phyloP scores from a whole-genome alignment of 2,888 invertebrate species.

The Eumerus sabulonum region DNA sequence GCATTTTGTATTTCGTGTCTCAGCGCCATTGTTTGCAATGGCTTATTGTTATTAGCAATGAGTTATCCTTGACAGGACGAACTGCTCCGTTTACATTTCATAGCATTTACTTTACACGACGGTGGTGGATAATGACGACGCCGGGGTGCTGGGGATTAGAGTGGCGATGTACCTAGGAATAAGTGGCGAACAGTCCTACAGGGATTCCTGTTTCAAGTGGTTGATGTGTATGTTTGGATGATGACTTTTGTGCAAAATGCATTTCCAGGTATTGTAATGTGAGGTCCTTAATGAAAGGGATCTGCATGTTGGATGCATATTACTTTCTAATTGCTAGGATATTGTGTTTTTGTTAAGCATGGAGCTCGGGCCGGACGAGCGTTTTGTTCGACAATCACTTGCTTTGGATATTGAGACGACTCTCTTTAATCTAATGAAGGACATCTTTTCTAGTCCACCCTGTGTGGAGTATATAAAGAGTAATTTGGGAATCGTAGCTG shows the following conservation, averaged over 20 bases:
- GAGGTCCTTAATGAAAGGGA: conserved; percentile 1
- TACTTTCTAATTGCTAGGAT: conserved; percentile 10
- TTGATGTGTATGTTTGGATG: neutral
- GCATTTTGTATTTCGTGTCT: conserved; percentile 28
- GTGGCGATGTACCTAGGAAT: conserved; percentile 3
- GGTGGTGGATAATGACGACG: neutral
- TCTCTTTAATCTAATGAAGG: too few relatives aligned
- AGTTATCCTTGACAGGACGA: conserved; percentile 30
- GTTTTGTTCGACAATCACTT: too few relatives aligned
- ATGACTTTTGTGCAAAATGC: neutral
- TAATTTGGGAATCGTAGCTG: too few relatives aligned
- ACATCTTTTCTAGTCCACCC: too few relatives aligned
- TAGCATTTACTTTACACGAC: neutral
- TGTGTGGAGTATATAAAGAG: too few relatives aligned
- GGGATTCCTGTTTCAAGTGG: conserved; percentile 1
- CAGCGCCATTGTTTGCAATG: conserved; percentile 27
- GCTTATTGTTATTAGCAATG: conserved; percentile 52
- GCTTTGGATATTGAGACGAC: too few relatives aligned
- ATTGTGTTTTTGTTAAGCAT: neutral
- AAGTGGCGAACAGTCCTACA: conserved; percentile 1
- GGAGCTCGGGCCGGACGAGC: too few relatives aligned
- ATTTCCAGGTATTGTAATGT: neutral
- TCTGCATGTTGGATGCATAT: conserved; percentile 4
- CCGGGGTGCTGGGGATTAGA: conserved; percentile 25
- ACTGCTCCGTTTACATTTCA: neutral